phyloP scores from a whole-genome alignment of 2,888 invertebrate genomes.

The Brenthis hecate region DNA sequence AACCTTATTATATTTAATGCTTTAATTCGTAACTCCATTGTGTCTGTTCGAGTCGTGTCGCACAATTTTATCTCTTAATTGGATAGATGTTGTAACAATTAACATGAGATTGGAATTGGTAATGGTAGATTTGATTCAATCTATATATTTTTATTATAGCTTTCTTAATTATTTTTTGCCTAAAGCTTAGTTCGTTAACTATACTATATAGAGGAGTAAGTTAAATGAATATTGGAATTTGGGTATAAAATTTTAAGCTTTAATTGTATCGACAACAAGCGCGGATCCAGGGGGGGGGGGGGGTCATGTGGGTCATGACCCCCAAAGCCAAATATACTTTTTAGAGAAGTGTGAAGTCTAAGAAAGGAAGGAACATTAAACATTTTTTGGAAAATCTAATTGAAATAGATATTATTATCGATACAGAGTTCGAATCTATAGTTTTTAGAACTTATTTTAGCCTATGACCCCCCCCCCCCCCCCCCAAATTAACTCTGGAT shows the following conservation, averaged over 20 bases:
- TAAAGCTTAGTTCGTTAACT: constrained; percentile 13
- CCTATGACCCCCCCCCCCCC: no score
- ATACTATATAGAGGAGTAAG: background rate
- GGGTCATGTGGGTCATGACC: no score
- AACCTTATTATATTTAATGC: constrained; percentile 9
- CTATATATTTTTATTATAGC: constrained; percentile 15
- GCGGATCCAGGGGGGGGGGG: no score
- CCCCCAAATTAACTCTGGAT: no score
- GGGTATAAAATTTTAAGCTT: background rate
- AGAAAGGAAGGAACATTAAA: no score
- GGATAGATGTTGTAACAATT: constrained; percentile 29
- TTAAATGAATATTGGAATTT: background rate
- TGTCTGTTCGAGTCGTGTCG: constrained; percentile 24
- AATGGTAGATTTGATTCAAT: constrained; percentile 18
- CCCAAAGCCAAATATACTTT: no score
- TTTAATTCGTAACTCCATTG: constrained; percentile 21
- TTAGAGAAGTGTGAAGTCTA: no score
- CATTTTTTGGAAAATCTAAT: no score
- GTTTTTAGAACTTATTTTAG: no score
- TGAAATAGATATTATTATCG: no score
- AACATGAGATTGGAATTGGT: constrained; percentile 13
- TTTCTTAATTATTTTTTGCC: constrained; percentile 22
- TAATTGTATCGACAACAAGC: background rate
- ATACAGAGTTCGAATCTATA: no score
- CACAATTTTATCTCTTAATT: constrained; percentile 33